Conservation (phyloP, 2,113 vertebrate species). For the Triplophysa tibetana region DNA sequence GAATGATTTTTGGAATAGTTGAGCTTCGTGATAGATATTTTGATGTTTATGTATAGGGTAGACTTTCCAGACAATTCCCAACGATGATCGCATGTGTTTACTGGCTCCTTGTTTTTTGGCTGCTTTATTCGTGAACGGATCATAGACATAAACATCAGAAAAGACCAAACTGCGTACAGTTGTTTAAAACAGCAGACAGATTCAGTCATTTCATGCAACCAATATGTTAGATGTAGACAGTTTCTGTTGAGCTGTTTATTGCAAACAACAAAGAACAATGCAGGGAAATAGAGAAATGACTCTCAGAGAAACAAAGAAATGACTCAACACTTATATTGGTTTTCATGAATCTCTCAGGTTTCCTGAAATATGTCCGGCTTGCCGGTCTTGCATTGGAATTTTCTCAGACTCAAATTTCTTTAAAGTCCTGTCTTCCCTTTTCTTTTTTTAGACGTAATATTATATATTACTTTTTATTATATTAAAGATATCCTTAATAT, state of each 20-base stretch:
- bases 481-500: no score
- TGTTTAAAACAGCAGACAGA: background rate
- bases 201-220: background rate
- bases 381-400: background rate
- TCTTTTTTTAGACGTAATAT: background rate
- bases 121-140: background rate
- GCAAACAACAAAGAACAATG: conserved; percentile 15
- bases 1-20: conserved; percentile 25
- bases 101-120: conserved; percentile 7
- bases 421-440: background rate
- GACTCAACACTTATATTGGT: conserved; percentile 7
- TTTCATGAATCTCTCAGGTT: conserved; percentile 20
- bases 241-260: conserved; percentile 31
- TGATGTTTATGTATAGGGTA: background rate
- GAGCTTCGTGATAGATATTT: background rate
- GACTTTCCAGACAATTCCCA: conserved; percentile 13
- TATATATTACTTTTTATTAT: background rate
- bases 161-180: background rate
- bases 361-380: background rate
- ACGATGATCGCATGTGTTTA: conserved; percentile 8
- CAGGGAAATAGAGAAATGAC: background rate
- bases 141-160: background rate
- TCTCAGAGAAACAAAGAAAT: background rate
- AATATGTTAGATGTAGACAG: no score
- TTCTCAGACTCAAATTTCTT: background rate